phyloP scores from a whole-genome alignment of 2,888 invertebrate species.

The Cactoblastis cactorum region DNA sequence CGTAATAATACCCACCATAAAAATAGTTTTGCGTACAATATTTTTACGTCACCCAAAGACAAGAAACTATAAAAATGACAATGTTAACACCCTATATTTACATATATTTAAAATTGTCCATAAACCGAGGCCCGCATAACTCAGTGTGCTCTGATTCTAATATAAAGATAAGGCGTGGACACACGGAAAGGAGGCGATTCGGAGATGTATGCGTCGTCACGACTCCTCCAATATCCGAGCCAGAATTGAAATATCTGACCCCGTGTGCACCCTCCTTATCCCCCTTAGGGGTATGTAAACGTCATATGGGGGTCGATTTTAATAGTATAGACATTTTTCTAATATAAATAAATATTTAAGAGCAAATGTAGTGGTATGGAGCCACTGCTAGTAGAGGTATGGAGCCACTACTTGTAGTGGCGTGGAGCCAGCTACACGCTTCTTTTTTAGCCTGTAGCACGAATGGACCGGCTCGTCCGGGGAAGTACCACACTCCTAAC shows the following conservation, averaged over 20 bases:
- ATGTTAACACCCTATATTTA: constrained; percentile 9
- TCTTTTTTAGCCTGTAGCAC: no score
- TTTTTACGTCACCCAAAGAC: background rate
- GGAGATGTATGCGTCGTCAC: constrained; percentile 74
- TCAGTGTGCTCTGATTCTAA: constrained; percentile 63
- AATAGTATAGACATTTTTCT: no score
- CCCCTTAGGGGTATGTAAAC: background rate
- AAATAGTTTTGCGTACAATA: no score
- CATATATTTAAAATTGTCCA: constrained; percentile 25
- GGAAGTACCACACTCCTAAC: no score
- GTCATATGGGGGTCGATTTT: no score
- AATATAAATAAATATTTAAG: no score
- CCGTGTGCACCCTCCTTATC: constrained; percentile 21
- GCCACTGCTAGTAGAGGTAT: no score
- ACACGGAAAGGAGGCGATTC: constrained; percentile 43
- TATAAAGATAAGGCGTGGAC: constrained; percentile 63
- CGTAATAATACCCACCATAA: no score
- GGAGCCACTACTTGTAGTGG: no score
- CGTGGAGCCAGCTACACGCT: no score
- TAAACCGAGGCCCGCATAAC: constrained; percentile 45
- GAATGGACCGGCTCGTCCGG: no score
- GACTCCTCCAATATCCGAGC: constrained; percentile 73
- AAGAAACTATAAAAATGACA: background rate
- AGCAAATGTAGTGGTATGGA: no score
- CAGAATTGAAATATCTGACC: constrained; percentile 78